phyloP scores from a whole-genome alignment of 2,888 invertebrate species.

The Acanthosoma haemorrhoidale region DNA sequence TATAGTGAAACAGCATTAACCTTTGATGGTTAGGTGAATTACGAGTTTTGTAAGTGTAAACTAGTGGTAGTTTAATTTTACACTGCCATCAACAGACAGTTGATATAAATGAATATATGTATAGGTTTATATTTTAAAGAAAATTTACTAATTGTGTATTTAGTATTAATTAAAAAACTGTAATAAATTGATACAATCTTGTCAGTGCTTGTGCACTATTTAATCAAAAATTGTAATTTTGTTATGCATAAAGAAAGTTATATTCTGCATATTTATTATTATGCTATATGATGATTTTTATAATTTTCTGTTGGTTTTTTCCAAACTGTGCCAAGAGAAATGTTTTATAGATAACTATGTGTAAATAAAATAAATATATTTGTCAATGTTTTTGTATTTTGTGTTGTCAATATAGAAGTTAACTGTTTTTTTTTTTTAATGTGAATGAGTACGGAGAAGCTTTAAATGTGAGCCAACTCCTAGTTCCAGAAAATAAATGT shows the following conservation, averaged over 20 bases:
- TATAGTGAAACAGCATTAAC: background rate
- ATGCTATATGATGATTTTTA: background rate
- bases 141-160: conserved; percentile 1
- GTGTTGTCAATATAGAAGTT: too few relatives aligned
- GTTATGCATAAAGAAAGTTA: background rate
- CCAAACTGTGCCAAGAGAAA: conserved; percentile 28
- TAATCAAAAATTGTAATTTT: conserved; percentile 7
- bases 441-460: too few relatives aligned
- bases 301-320: conserved; percentile 14
- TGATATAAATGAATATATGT: background rate
- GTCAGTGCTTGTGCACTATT: conserved; percentile 4
- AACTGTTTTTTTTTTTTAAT: too few relatives aligned
- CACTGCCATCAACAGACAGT: background rate
- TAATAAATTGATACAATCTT: background rate
- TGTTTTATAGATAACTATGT: conserved; percentile 24
- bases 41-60: background rate
- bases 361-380: conserved; percentile 21
- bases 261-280: conserved; percentile 5
- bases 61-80: conserved; percentile 3
- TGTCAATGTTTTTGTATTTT: too few relatives aligned
- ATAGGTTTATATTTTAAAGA: background rate
- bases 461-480: too few relatives aligned
- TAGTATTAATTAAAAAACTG: background rate
- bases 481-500: too few relatives aligned
- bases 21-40: background rate